Percentiles rank a stretch among this genome's conserved stretches.
Evolutionary conservation across 2,888 invertebrate species (phyloP).

Genomic region (Eupithecia subumbrata): DNA sequence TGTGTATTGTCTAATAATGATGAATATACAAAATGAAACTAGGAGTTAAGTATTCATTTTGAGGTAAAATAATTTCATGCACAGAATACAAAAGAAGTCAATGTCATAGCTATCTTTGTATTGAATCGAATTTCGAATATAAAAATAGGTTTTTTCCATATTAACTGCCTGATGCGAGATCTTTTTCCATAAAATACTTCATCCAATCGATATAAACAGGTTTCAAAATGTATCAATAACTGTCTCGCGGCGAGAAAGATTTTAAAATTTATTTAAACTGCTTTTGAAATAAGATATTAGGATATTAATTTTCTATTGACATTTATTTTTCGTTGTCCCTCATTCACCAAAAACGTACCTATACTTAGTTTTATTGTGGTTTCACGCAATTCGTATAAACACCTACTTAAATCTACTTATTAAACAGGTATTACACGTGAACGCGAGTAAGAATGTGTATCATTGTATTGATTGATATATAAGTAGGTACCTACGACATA

Average conservation of each 20-base stretch:
- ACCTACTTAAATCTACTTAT: neutral
- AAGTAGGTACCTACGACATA: neutral
- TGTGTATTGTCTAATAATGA: neutral
- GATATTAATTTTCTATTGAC: conserved; percentile 24
- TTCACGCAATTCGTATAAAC: neutral
- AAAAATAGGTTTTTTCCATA: conserved; percentile 6
- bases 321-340: conserved; percentile 7
- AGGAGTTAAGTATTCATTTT: neutral
- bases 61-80: neutral
- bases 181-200: conserved; percentile 26
- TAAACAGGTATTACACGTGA: neutral
- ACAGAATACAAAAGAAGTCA: neutral
- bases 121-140: conserved; percentile 10
- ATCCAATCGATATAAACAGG: conserved; percentile 33
- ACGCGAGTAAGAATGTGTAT: neutral
- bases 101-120: neutral
- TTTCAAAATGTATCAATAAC: conserved; percentile 31
- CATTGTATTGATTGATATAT: neutral
- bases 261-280: conserved; percentile 5
- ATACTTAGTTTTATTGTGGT: neutral
- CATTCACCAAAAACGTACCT: neutral
- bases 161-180: conserved; percentile 13
- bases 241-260: conserved; percentile 27
- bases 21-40: neutral
- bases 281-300: conserved; percentile 31